phyloP scores from a whole-genome alignment of 2,888 invertebrate species.

The Habroteleia sp. region DNA sequence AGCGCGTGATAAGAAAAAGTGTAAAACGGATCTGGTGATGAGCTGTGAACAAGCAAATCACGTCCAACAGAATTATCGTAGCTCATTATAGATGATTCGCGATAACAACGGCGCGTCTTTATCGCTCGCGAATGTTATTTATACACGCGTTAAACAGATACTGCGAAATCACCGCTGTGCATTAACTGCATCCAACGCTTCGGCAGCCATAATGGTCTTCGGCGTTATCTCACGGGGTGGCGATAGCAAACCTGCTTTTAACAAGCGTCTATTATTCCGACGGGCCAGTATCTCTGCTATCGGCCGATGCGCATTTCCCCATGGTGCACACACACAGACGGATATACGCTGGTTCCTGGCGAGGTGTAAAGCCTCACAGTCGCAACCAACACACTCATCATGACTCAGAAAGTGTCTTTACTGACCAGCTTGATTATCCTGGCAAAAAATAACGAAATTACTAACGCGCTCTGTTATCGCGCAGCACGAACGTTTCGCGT shows the following conservation, averaged over 20 bases:
- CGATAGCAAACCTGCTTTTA: constrained; percentile 66
- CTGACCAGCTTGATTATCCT: constrained; percentile 31
- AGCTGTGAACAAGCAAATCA: constrained; percentile 62
- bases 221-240: constrained; percentile 59
- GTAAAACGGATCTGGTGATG: constrained; percentile 56
- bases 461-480: constrained; percentile 35
- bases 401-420: constrained; percentile 52
- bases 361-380: constrained; percentile 12
- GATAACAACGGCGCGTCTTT: constrained; percentile 61
- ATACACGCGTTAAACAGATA: constrained; percentile 63
- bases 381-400: constrained; percentile 31
- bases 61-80: constrained; percentile 58
- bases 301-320: constrained; percentile 60
- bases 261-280: constrained; percentile 66
- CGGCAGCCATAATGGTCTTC: constrained; percentile 63
- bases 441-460: constrained; percentile 42
- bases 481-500: constrained; percentile 7
- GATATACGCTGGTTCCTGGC: constrained; percentile 19
- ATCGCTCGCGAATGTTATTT: constrained; percentile 59
- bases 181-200: constrained; percentile 58
- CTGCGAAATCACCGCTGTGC: constrained; percentile 62
- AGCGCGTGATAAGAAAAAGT: constrained; percentile 44
- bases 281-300: constrained; percentile 59
- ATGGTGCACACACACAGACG: constrained; percentile 38
- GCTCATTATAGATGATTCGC: constrained; percentile 63